A percentile compares a stretch with the other conserved stretches of the same genome.
phyloP scores from a whole-genome alignment of 2,888 invertebrate genomes.

The Mechanitis mazaeus region DNA sequence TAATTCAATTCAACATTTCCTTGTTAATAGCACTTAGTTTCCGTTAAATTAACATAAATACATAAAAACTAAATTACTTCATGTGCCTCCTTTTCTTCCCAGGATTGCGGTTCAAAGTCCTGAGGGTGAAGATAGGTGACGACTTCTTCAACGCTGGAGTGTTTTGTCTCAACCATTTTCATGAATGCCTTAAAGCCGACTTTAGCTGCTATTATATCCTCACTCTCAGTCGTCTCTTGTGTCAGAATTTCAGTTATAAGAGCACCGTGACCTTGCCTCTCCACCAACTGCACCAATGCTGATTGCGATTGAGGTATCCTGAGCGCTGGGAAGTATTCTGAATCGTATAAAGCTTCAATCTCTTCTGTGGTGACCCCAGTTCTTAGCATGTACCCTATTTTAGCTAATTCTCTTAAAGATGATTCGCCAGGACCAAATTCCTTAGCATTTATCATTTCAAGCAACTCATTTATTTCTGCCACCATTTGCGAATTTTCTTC shows the following conservation, averaged over 20 bases:
- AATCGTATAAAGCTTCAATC: conserved; percentile 86
- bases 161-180: conserved; percentile 88
- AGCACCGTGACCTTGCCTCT: conserved; percentile 87
- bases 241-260: conserved; percentile 88
- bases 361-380: conserved; percentile 85
- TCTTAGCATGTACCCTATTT: conserved; percentile 86
- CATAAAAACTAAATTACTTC: conserved; percentile 63
- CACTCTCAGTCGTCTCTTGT: conserved; percentile 87
- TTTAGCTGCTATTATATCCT: conserved; percentile 85
- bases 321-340: conserved; percentile 86
- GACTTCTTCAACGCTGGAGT: conserved; percentile 89
- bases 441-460: conserved; percentile 84
- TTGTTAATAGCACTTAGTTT: neutral
- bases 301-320: conserved; percentile 89
- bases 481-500: conserved; percentile 78
- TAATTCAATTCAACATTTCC: too few relatives aligned
- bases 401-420: conserved; percentile 87
- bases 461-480: conserved; percentile 84
- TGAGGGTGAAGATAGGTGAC: conserved; percentile 88
- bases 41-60: neutral
- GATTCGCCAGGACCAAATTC: conserved; percentile 89
- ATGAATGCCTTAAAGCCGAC: conserved; percentile 91
- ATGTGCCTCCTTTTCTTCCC: conserved; percentile 84
- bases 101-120: conserved; percentile 87
- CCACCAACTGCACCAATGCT: conserved; percentile 88